Evolutionary conservation across 2,797 vertebrate species (phyloP).

Genomic region (Pelochelys cantorii): DNA sequence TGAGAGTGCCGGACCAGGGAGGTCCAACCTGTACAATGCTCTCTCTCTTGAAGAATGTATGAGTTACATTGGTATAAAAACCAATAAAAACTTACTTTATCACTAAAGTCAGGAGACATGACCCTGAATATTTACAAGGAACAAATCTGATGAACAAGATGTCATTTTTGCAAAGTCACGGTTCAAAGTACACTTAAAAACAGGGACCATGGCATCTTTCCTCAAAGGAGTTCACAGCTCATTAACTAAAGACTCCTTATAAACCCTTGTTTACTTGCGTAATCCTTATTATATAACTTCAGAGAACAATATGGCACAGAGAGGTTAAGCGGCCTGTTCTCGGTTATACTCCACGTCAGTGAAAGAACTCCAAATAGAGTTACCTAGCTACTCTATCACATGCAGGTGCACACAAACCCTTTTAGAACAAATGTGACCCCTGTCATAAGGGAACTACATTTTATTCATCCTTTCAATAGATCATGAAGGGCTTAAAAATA

Average conservation of each 20-base stretch:
- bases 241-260: background rate
- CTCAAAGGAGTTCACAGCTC: background rate
- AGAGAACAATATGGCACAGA: background rate
- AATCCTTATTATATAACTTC: background rate
- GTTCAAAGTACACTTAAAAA: background rate
- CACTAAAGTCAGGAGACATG: background rate
- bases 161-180: background rate
- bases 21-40: background rate
- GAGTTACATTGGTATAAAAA: background rate
- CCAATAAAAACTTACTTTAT: background rate
- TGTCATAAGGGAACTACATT: background rate
- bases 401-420: background rate
- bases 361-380: background rate
- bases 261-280: rapidly evolving
- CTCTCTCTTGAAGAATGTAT: background rate
- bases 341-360: background rate
- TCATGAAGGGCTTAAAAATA: background rate
- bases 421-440: background rate
- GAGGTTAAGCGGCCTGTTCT: background rate
- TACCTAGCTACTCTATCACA: background rate
- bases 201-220: background rate
- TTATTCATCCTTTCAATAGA: background rate
- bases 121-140: background rate
- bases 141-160: background rate
- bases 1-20: no score